phyloP scores from a whole-genome alignment of 2,113 vertebrate species.

The Mesembrinibis cayennensis region DNA sequence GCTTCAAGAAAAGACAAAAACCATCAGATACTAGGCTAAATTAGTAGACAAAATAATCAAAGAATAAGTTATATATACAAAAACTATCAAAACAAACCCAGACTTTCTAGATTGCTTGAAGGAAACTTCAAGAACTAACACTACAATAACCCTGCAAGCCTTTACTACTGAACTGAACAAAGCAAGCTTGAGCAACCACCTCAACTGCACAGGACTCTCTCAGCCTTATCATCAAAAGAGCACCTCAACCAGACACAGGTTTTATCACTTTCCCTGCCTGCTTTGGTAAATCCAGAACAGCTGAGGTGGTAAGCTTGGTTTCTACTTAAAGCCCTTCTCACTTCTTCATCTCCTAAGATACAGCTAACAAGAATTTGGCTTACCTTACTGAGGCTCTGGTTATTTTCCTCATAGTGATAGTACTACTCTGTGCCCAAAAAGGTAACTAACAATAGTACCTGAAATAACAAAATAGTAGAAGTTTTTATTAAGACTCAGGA shows the following conservation, averaged over 20 bases:
- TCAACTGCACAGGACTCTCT: neutral
- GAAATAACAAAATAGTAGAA: rapidly evolving
- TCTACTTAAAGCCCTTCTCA: neutral
- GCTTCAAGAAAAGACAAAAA: neutral
- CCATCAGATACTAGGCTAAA: rapidly evolving
- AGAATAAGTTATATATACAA: neutral
- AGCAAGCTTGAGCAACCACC: neutral
- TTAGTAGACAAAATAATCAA: neutral
- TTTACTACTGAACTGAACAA: neutral
- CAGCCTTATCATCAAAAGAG: rapidly evolving
- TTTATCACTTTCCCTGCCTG: neutral
- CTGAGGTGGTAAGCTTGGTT: neutral
- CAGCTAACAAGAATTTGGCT: rapidly evolving
- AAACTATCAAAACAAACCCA: neutral
- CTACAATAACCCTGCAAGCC: neutral
- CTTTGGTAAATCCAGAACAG: neutral
- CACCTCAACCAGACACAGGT: neutral
- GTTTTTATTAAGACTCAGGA: rapidly evolving
- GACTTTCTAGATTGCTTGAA: rapidly evolving
- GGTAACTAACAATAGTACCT: neutral
- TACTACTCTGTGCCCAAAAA: rapidly evolving
- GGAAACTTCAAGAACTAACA: neutral
- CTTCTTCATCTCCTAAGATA: rapidly evolving
- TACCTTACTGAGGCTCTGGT: rapidly evolving
- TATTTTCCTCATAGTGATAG: rapidly evolving